Conservation (phyloP, 2,113 vertebrate species). For the Dermatemys mawii region DNA sequence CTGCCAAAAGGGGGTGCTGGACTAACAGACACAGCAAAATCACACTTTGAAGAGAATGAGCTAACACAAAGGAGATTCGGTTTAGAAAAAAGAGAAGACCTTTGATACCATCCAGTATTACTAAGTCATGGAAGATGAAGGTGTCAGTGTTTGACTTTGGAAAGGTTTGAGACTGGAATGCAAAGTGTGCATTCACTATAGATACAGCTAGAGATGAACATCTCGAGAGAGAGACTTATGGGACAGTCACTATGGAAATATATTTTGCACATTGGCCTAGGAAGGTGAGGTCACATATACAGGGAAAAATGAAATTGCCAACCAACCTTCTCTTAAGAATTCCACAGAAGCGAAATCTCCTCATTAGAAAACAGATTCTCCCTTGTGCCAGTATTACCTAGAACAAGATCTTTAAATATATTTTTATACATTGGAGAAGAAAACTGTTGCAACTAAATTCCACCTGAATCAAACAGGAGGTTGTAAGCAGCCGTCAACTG, state of each 20-base stretch:
- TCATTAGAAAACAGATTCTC: not conserved
- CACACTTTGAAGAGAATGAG: conserved; percentile 74
- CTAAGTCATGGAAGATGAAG: not conserved
- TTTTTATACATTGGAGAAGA: conserved; percentile 61
- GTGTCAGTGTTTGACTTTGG: conserved; percentile 10
- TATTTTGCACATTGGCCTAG: conserved; percentile 75
- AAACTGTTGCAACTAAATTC: conserved; percentile 20
- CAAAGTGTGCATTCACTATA: not conserved
- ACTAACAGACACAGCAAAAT: conserved; percentile 86
- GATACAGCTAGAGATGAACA: not conserved
- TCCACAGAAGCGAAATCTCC: not conserved
- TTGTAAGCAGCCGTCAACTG: not conserved
- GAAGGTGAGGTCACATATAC: conserved; percentile 42
- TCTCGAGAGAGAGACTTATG: not conserved
- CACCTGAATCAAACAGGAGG: conserved; percentile 20
- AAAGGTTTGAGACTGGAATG: not conserved
- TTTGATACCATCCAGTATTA: not conserved
- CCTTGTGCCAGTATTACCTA: conserved; percentile 74
- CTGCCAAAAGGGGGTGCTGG: conserved; percentile 81
- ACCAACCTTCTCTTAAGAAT: not conserved
- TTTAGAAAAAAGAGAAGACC: not conserved
- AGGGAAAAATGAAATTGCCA: conserved; percentile 42
- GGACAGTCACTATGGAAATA: conserved; percentile 39
- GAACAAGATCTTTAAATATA: conserved; percentile 19
- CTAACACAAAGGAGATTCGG: not conserved